A percentile compares a stretch with the other conserved stretches of the same genome.
These are phyloP conservation scores for Geococcyx californianus DNA, from an alignment of 2,113 vertebrate genomes.

Conservation along the genomic window DNA sequence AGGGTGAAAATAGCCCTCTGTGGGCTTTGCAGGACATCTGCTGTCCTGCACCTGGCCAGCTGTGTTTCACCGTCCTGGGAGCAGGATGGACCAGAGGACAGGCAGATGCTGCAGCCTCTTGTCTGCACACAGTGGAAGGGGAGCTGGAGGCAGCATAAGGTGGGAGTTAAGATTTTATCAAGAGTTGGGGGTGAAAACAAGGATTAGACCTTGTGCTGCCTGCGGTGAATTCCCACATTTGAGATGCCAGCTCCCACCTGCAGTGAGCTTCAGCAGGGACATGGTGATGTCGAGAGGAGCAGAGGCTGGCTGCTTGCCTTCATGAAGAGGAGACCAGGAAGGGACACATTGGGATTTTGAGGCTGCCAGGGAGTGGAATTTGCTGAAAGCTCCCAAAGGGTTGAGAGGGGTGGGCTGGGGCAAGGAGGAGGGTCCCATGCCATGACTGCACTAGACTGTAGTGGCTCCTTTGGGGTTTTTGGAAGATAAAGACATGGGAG, in stretches of 20 bases:
- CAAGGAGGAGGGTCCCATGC: rapidly evolving
- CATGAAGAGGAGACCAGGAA: not conserved
- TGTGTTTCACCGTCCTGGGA: not conserved
- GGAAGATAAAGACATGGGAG: not conserved
- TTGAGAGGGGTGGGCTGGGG: not conserved
- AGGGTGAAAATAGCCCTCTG: not conserved
- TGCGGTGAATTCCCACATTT: rapidly evolving
- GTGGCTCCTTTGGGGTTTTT: not conserved
- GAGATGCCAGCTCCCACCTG: rapidly evolving
- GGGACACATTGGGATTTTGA: rapidly evolving
- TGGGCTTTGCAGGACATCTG: not conserved
- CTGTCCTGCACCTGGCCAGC: not conserved
- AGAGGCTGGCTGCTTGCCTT: not conserved
- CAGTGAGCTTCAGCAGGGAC: rapidly evolving
- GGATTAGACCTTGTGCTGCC: not conserved
- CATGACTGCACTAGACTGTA: rapidly evolving
- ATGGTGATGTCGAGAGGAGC: not conserved
- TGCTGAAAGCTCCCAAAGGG: not conserved
- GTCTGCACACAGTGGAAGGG: rapidly evolving
- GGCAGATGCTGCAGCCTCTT: not conserved
- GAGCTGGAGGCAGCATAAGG: not conserved
- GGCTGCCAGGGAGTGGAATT: not conserved
- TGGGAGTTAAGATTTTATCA: not conserved
- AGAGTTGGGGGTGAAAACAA: not conserved
- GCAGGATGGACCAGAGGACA: not conserved